phyloP scores from a whole-genome alignment of 2,888 invertebrate genomes.

The Melanostoma mellinum region DNA sequence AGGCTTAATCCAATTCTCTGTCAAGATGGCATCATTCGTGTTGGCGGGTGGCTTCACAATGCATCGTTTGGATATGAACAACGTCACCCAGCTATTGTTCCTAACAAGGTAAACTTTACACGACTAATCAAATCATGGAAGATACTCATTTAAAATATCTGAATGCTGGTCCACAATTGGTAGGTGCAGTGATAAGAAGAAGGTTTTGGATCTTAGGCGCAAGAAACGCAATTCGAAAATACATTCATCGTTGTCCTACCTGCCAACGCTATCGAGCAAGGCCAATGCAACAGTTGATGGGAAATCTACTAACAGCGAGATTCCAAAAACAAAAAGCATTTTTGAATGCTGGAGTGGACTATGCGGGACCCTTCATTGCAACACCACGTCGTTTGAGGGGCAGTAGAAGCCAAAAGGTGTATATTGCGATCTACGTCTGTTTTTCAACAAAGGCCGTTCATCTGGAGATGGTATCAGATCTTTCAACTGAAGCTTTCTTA shows the following conservation, averaged over 20 bases:
- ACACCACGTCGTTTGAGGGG: constrained; percentile 23
- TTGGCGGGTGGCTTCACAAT: too few relatives aligned
- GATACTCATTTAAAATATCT: constrained; percentile 17
- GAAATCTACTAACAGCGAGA: constrained; percentile 18
- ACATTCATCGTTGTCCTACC: constrained; percentile 6
- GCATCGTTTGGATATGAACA: too few relatives aligned
- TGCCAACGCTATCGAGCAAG: constrained; percentile 24
- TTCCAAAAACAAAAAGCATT: too few relatives aligned
- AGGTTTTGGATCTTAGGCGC: constrained; percentile 39
- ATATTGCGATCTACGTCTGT: constrained; percentile 31
- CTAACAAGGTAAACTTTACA: too few relatives aligned
- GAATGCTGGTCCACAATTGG: constrained; percentile 39
- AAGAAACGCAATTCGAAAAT: constrained; percentile 4
- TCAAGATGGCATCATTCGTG: not conserved
- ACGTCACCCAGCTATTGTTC: too few relatives aligned
- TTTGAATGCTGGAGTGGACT: constrained; percentile 12
- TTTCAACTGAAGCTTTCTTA: constrained; percentile 24
- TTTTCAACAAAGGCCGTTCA: constrained; percentile 16
- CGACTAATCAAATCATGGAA: not conserved
- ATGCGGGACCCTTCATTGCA: constrained; percentile 3
- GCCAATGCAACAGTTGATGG: constrained; percentile 30
- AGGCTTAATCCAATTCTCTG: constrained; percentile 4
- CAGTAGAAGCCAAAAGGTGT: constrained; percentile 37
- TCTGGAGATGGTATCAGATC: constrained; percentile 26
- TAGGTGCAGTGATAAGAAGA: constrained; percentile 24